A percentile compares a stretch with the other conserved stretches of the same genome.
Evolutionary conservation across 2,888 invertebrate genomes (phyloP).

Genomic region (Standfussiana lucernea): DNA sequence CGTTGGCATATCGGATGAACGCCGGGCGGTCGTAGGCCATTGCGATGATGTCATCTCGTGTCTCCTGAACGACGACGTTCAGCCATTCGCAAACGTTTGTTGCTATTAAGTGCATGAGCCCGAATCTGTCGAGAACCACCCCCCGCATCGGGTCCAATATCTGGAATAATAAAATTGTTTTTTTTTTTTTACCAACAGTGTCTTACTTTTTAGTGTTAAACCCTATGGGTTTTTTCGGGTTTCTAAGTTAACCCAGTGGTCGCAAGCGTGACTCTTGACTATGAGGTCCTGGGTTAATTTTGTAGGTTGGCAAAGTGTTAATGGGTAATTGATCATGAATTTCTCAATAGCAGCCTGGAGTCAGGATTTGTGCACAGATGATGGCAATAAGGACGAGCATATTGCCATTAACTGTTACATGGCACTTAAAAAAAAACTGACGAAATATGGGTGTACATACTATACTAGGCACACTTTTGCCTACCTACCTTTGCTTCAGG

Average conservation of each 20-base stretch:
- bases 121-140: slow-evolving; percentile 92
- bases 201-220: no score
- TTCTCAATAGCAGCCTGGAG: not conserved
- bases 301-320: not conserved
- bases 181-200: not conserved
- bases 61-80: slow-evolving; percentile 96
- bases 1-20: slow-evolving; percentile 81
- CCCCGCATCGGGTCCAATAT: slow-evolving; percentile 87
- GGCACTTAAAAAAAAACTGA: not conserved
- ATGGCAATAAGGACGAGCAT: not conserved
- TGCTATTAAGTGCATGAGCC: slow-evolving; percentile 98
- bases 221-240: no score
- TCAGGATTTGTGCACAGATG: no score
- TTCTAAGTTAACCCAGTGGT: not conserved
- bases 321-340: not conserved
- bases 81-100: slow-evolving; percentile 98
- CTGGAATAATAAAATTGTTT: slow-evolving; percentile 67
- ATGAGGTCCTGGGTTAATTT: not conserved
- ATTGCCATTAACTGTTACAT: not conserved
- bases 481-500: not conserved
- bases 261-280: not conserved
- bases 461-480: no score
- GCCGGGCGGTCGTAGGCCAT: slow-evolving; percentile 83
- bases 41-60: slow-evolving; percentile 94
- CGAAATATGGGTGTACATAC: not conserved